Evolutionary conservation across 2,797 vertebrate genomes (phyloP), one percentile per base, ranked within the genome.

Genomic region (Paedocypris micromegethes): DNA sequence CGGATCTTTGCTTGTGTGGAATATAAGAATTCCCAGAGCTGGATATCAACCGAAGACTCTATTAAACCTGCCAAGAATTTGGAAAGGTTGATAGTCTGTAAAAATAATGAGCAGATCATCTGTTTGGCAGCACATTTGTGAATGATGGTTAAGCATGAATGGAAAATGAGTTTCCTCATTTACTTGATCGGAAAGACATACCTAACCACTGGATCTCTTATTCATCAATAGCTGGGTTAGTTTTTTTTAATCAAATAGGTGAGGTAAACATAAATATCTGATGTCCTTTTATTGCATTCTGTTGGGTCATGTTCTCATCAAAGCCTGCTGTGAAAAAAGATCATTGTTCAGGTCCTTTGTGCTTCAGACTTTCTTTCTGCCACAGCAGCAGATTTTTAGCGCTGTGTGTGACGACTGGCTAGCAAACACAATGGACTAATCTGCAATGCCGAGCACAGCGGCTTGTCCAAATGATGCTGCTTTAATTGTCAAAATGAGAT

Each of bases 361-460:
- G 41, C 9, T 38, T 41, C 37, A 9, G 5, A 54, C 41, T 45
- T 48, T 56, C 46, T 44, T 70, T 61, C 46, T 66, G 68, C 64
- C 45, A 23, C 37, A 65, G 56, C 56, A 61, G 64, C 60, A 71
- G 54, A 68, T 37, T 61, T 3, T 81, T 66, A 70, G 68, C 45
- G 2, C 1, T 65, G 72, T 59, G 73, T 77, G 67, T 78, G 77
- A 73, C 75, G 76, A 84, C 77, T 75, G 63, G 45, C 46, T 38
- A 39, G 56, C 62, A 38, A 4, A 63, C 44, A 84, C 79, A 84
- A 85, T 70, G 63, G 55, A 75, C 55, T 54, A 23, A 70, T 58
- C 52, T 61, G 9, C 7, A 53, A 3, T 23, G 37, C 23, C 52
- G 59, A 50, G 45, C 6, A 51, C 7, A 5, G 7, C 50, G 54